Percentiles rank a stretch among this genome's conserved stretches.
These are phyloP conservation scores for Enteromius unitaeniatus DNA, from an alignment of 2,797 vertebrate genomes.

Conservation along the genomic window DNA sequence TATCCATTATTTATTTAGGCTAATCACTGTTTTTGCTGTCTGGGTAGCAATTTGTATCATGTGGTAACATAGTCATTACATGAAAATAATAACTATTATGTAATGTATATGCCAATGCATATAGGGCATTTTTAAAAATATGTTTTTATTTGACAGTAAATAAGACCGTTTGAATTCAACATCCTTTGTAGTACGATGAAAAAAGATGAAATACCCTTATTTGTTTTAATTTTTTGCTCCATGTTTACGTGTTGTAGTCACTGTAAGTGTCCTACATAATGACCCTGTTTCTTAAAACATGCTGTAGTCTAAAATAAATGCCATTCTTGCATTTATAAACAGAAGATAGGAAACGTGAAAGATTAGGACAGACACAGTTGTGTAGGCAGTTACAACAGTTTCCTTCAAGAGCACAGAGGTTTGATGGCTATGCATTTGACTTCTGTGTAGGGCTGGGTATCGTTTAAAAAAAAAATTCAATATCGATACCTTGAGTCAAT, in stretches of 20 bases:
- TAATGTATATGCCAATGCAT: background rate
- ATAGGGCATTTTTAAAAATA: background rate
- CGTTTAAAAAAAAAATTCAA: too few relatives aligned
- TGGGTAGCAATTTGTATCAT: background rate
- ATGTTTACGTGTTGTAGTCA: background rate
- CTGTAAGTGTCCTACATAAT: background rate
- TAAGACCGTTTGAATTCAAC: background rate
- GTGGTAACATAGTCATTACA: background rate
- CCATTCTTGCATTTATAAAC: background rate
- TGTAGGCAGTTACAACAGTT: constrained; percentile 20
- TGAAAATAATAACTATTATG: background rate
- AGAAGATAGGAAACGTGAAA: constrained; percentile 13
- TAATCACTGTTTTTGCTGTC: background rate
- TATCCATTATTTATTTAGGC: background rate
- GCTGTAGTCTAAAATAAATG: background rate
- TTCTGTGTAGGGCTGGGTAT: background rate
- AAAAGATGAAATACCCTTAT: background rate
- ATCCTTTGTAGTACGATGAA: background rate
- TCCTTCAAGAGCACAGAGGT: constrained; percentile 5
- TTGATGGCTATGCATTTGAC: constrained; percentile 23
- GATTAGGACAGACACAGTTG: background rate
- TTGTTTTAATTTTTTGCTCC: background rate
- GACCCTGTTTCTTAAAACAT: background rate
- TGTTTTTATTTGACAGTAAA: too few relatives aligned
- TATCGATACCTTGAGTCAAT: too few relatives aligned